Conservation (phyloP, 1,140 invertebrate species). For the Ylistrum balloti region DNA sequence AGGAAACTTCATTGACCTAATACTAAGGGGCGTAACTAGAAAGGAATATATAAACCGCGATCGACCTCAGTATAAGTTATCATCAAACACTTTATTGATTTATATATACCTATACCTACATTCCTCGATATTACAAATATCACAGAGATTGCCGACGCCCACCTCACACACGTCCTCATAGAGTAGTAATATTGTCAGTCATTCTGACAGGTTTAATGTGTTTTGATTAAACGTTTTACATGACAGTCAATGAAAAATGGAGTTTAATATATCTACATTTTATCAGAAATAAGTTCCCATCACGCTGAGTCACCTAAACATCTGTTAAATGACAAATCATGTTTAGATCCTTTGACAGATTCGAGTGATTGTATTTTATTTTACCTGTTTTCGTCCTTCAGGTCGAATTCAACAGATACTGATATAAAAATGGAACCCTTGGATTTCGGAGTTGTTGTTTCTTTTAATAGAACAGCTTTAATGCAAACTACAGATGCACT, state of each 20-base stretch:
- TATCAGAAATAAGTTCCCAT: neutral
- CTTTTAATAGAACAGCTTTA: no score
- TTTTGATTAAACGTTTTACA: neutral
- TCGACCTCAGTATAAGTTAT: neutral
- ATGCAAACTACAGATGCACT: no score
- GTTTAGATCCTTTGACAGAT: no score
- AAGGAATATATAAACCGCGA: neutral
- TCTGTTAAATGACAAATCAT: no score
- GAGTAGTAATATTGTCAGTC: neutral
- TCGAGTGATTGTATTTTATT: no score
- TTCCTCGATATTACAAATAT: neutral
- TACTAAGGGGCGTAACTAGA: no score
- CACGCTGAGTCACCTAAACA: constrained; percentile 3
- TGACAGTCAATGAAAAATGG: neutral
- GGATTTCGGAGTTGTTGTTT: no score
- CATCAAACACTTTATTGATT: neutral
- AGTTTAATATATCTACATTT: neutral
- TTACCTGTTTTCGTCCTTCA: no score
- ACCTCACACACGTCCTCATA: neutral
- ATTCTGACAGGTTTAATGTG: constrained; percentile 26
- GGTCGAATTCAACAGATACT: no score
- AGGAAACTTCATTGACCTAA: no score
- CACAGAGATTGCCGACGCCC: neutral
- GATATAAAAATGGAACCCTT: no score
- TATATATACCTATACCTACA: neutral